phyloP scores from a whole-genome alignment of 1,140 invertebrate genomes.

The Leptonema lineaticorne region DNA sequence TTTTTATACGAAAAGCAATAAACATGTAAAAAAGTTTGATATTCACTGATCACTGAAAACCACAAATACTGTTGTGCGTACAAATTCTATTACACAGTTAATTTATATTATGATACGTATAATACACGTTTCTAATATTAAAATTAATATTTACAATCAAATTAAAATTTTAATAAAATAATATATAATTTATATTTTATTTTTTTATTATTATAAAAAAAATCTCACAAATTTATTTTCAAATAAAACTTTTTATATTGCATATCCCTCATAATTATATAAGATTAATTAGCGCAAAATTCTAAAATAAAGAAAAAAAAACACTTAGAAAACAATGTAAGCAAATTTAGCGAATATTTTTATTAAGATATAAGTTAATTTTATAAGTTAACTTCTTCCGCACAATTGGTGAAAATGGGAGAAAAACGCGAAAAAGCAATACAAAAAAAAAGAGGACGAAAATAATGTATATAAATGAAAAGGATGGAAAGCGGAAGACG shows the following conservation, averaged over 20 bases:
- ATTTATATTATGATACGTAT: too few relatives aligned
- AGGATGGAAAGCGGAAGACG: too few relatives aligned
- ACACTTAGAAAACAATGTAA: neutral
- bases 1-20: neutral
- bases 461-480: too few relatives aligned
- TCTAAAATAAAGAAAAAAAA: neutral
- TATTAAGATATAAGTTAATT: neutral
- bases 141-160: too few relatives aligned
- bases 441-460: too few relatives aligned
- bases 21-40: neutral
- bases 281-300: neutral
- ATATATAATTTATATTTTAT: neutral
- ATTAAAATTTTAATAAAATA: neutral
- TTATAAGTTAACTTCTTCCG: neutral
- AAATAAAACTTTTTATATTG: neutral
- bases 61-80: too few relatives aligned
- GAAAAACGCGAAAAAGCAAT: too few relatives aligned
- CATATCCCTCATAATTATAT: too few relatives aligned
- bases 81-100: neutral
- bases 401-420: too few relatives aligned
- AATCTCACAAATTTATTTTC: neutral
- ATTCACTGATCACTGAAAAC: neutral
- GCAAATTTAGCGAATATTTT: neutral
- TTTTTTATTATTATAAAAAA: neutral
- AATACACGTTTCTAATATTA: too few relatives aligned